Evolutionary conservation across 2,888 invertebrate genomes (phyloP).

Genomic region (Oscheius onirici): DNA sequence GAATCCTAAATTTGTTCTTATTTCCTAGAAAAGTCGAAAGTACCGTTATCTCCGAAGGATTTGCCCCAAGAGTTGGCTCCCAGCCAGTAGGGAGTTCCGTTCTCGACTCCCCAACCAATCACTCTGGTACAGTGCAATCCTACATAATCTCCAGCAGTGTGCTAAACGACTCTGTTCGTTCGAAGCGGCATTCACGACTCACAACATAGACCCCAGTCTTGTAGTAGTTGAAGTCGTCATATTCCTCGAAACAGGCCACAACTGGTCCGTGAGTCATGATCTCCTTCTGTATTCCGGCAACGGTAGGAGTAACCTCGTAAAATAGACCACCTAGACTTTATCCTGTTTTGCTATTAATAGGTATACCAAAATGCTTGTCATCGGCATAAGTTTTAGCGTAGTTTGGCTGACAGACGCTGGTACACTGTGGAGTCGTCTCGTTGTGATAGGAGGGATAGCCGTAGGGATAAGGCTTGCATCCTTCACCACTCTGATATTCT

Average conservation of each 20-base stretch:
- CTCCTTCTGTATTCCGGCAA: conserved; percentile 60
- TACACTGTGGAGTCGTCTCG: conserved; percentile 44
- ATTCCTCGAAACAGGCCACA: conserved; percentile 52
- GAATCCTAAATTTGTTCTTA: conserved; percentile 74
- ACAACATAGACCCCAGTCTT: conserved; percentile 73
- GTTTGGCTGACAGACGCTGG: conserved; percentile 39
- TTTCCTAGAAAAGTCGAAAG: neutral
- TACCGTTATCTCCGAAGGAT: conserved; percentile 84
- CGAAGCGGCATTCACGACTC: conserved; percentile 76
- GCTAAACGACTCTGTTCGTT: conserved; percentile 72
- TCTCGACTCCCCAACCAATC: conserved; percentile 82
- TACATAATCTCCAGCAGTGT: conserved; percentile 78
- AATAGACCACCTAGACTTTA: conserved; percentile 50
- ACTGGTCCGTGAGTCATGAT: conserved; percentile 76
- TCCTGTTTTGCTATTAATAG: neutral
- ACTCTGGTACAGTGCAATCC: conserved; percentile 88
- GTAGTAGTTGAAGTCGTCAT: conserved; percentile 55
- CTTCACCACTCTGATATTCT: no score
- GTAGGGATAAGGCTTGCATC: neutral
- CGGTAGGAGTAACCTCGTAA: conserved; percentile 60
- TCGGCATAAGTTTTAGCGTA: conserved; percentile 40
- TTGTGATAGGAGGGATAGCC: neutral
- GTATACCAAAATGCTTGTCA: conserved; percentile 50
- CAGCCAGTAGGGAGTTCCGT: conserved; percentile 71
- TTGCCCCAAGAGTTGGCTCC: conserved; percentile 91